Conservation (phyloP, 2,113 vertebrate genomes). For the Tetraodon nigroviridis region DNA sequence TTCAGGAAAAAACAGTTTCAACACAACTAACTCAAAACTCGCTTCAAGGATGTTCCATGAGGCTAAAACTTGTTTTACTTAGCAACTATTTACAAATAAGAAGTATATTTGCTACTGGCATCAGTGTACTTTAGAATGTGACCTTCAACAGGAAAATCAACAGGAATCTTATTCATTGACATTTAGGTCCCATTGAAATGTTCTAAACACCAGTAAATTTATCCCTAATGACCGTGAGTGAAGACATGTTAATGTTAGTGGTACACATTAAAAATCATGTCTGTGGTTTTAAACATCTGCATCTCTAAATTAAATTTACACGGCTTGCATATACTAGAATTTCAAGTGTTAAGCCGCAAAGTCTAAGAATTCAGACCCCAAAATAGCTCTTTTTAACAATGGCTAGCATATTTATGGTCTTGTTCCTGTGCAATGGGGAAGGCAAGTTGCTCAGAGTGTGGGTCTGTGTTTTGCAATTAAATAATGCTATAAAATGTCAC, state of each 20-base stretch:
- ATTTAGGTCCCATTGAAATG: conserved; percentile 12
- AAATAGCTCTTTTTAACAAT: no score
- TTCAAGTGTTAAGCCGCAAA: no score
- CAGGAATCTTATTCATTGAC: conserved; percentile 14
- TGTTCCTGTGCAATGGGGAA: conserved; percentile 28
- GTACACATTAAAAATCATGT: conserved; percentile 4
- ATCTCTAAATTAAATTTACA: no score
- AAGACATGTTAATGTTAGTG: conserved; percentile 20
- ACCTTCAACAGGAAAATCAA: conserved; percentile 16
- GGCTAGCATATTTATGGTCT: conserved; percentile 33
- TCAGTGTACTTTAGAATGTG: background rate
- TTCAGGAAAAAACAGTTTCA: background rate
- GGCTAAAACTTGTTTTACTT: background rate
- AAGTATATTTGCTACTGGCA: background rate
- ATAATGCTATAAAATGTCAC: conserved; percentile 62
- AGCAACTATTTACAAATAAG: background rate
- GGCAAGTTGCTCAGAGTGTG: conserved; percentile 14
- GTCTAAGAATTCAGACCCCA: no score
- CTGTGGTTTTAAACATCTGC: no score
- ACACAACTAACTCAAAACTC: background rate
- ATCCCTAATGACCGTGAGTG: conserved; percentile 17
- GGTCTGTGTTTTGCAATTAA: conserved; percentile 61
- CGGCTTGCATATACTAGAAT: no score
- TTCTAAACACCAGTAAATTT: no score
- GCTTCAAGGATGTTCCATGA: background rate